Conservation (phyloP, 2,888 invertebrate genomes). For the Nomada ferruginata region DNA sequence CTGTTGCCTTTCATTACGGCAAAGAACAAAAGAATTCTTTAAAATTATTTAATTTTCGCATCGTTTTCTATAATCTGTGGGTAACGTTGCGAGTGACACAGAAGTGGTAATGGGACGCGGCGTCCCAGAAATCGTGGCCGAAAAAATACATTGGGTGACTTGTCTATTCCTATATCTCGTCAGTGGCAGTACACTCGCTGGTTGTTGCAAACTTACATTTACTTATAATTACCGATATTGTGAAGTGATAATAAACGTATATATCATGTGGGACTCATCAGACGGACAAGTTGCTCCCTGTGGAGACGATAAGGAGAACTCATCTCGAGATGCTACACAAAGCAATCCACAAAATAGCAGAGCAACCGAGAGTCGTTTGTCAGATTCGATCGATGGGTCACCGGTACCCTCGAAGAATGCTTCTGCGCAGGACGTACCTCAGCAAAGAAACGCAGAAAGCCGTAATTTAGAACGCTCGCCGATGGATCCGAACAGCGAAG, state of each 20-base stretch:
- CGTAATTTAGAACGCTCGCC: background rate
- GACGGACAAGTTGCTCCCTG: background rate
- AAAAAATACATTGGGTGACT: too few species aligned
- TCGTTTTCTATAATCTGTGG: too few species aligned
- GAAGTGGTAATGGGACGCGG: too few species aligned
- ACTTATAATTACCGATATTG: background rate
- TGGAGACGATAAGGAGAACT: conserved; percentile 6
- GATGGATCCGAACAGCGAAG: background rate
- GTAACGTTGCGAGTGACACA: too few species aligned
- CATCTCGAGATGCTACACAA: too few species aligned
- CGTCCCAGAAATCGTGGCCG: too few species aligned
- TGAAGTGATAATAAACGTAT: background rate
- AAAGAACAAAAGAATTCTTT: too few species aligned
- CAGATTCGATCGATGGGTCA: background rate
- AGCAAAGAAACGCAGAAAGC: background rate
- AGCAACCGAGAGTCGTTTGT: background rate
- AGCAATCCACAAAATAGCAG: background rate
- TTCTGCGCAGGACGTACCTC: background rate
- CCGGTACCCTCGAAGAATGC: background rate
- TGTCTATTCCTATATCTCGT: too few species aligned
- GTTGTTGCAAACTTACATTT: background rate
- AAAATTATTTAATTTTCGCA: too few species aligned
- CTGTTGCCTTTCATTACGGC: too few species aligned
- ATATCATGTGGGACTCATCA: too few species aligned
- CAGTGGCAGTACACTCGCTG: background rate